A percentile compares a stretch with the other conserved stretches of the same genome.
These are phyloP conservation scores for Sitodiplosis mosellana DNA, from an alignment of 1,140 invertebrate species.

Conservation along the genomic window DNA sequence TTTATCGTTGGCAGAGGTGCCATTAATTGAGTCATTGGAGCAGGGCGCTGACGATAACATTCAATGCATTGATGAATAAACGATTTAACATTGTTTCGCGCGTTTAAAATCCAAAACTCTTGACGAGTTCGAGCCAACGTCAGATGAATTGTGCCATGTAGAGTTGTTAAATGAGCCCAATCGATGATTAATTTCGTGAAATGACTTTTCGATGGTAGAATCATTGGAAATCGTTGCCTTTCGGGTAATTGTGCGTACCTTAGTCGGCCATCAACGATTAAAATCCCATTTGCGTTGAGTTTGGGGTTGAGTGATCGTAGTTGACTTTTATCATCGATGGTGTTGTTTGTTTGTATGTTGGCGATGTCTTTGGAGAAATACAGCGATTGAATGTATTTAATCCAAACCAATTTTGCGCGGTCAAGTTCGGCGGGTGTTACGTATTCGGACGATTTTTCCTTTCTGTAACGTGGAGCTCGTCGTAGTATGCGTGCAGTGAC, in stretches of 20 bases:
- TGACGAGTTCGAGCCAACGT: conserved; percentile 1
- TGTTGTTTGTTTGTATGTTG: too few species aligned
- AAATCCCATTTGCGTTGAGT: background rate
- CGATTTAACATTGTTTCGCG: conserved; percentile 1
- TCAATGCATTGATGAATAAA: background rate
- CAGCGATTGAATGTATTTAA: too few species aligned
- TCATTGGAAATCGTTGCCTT: background rate
- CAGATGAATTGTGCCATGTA: background rate
- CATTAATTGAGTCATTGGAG: background rate
- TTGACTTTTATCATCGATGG: too few species aligned
- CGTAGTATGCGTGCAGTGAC: too few species aligned
- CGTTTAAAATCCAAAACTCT: conserved; percentile 6
- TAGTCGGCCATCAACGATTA: background rate
- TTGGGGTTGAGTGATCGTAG: too few species aligned
- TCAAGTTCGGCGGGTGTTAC: too few species aligned
- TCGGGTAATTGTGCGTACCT: background rate
- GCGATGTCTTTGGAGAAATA: too few species aligned
- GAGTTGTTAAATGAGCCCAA: background rate
- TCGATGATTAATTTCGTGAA: background rate
- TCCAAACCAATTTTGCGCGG: too few species aligned
- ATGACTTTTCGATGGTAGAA: background rate
- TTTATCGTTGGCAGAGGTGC: background rate
- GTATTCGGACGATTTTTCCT: too few species aligned
- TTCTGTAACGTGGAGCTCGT: too few species aligned
- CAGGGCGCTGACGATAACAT: background rate